These are phyloP conservation scores for Drosophila burlai DNA, from an alignment of 1,140 invertebrate genomes.

Conservation along the genomic window DNA sequence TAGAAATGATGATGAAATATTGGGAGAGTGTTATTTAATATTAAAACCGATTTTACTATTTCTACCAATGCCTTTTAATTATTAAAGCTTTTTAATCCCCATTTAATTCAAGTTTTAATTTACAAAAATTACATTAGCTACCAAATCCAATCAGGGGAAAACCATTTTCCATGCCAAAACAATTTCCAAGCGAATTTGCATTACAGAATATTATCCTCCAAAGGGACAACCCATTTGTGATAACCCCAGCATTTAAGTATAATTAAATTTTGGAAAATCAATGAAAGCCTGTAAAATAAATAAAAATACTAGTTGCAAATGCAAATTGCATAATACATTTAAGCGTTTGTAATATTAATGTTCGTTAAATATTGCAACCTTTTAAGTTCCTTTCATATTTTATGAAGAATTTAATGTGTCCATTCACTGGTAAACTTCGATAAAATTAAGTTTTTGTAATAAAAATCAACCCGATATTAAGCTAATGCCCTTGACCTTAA, in stretches of 20 bases:
- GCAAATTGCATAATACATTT: neutral
- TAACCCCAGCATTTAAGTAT: neutral
- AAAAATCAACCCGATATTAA: slow-evolving; percentile 65
- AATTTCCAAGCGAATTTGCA: neutral
- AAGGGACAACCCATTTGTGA: neutral
- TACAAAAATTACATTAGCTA: neutral
- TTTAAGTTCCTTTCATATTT: neutral
- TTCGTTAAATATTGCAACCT: neutral
- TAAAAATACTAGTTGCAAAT: neutral
- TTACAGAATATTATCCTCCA: neutral
- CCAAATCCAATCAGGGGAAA: neutral
- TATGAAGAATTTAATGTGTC: slow-evolving; percentile 1
- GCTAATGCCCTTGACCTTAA: slow-evolving; percentile 71
- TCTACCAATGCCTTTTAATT: neutral
- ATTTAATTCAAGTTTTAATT: neutral
- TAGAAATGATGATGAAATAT: neutral
- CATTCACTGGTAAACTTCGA: slow-evolving; percentile 13
- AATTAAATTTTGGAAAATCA: slow-evolving; percentile 7
- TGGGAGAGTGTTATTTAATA: neutral
- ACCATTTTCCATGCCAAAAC: neutral
- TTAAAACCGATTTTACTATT: neutral
- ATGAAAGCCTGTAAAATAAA: neutral
- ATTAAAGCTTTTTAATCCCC: no score
- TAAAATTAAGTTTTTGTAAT: slow-evolving; percentile 36
- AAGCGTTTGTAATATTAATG: neutral